Conservation (phyloP, 1,140 invertebrate genomes). For the Megalonaias nervosa region DNA sequence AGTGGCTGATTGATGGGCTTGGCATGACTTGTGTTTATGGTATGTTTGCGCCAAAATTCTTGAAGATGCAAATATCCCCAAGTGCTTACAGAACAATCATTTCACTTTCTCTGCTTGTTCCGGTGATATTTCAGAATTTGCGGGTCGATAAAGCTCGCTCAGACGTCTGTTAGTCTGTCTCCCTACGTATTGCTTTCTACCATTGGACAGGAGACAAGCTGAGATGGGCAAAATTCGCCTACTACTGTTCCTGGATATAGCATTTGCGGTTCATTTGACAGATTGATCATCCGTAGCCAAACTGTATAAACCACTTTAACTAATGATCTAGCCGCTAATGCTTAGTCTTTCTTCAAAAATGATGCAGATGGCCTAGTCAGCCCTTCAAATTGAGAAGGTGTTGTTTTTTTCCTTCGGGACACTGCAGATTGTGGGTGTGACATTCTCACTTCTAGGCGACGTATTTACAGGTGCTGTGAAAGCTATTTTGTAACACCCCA, state of each 20-base stretch:
- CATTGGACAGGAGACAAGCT: too few relatives aligned
- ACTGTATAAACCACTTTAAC: background rate
- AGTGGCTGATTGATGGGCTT: constrained; percentile 16
- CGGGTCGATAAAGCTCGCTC: background rate
- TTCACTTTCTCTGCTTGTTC: background rate
- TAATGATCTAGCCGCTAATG: background rate
- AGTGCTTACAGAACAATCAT: background rate
- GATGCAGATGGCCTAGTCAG: too few relatives aligned
- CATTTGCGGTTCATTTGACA: background rate
- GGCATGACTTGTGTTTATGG: background rate
- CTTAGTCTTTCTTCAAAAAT: background rate
- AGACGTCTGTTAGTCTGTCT: background rate
- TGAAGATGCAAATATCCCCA: too few relatives aligned
- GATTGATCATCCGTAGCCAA: background rate
- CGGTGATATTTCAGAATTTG: background rate
- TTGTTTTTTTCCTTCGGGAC: background rate
- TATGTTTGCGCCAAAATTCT: background rate
- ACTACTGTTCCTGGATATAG: background rate
- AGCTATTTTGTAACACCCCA: constrained; percentile 3
- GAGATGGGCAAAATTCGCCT: background rate
- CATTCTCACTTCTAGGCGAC: constrained; percentile 1
- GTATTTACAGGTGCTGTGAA: background rate
- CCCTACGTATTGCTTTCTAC: background rate
- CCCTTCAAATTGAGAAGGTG: too few relatives aligned
- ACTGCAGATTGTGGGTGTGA: background rate